phyloP scores from a whole-genome alignment of 2,113 vertebrate species.

The Plecotus auritus region DNA sequence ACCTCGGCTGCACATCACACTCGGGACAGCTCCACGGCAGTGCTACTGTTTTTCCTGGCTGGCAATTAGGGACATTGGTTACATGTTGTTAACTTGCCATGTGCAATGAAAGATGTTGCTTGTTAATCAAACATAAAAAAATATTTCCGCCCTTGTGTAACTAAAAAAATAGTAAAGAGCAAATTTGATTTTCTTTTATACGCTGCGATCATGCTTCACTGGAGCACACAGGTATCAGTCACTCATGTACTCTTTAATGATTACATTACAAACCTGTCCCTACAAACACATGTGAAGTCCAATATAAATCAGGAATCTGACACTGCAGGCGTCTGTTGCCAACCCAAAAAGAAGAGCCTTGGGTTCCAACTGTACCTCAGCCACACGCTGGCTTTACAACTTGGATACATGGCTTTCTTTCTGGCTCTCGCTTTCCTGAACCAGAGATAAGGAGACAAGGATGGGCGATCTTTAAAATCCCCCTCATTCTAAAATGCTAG shows the following conservation, averaged over 20 bases:
- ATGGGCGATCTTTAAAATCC: not conserved
- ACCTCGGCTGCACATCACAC: not conserved
- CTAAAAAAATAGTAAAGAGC: not conserved
- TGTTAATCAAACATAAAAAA: conserved; percentile 29
- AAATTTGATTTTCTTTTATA: not conserved
- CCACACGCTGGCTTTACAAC: fast-evolving
- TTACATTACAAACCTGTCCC: not conserved
- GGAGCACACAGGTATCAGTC: not conserved
- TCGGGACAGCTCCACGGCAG: fast-evolving
- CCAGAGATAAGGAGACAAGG: not conserved
- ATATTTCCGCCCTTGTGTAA: not conserved
- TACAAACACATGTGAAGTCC: not conserved
- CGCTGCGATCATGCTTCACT: not conserved
- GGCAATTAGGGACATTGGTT: not conserved
- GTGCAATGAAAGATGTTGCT: not conserved
- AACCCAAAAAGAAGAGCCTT: not conserved
- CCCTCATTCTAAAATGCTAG: not conserved
- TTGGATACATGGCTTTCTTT: not conserved
- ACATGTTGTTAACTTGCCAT: not conserved
- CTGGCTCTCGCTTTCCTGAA: not conserved
- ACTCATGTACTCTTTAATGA: not conserved
- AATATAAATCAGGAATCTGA: not conserved
- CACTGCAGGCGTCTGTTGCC: not conserved
- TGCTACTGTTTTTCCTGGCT: not conserved
- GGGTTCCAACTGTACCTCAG: fast-evolving